Evolutionary conservation across 2,113 vertebrate species (phyloP).

Genomic region (Aspiorhynchus laticeps): DNA sequence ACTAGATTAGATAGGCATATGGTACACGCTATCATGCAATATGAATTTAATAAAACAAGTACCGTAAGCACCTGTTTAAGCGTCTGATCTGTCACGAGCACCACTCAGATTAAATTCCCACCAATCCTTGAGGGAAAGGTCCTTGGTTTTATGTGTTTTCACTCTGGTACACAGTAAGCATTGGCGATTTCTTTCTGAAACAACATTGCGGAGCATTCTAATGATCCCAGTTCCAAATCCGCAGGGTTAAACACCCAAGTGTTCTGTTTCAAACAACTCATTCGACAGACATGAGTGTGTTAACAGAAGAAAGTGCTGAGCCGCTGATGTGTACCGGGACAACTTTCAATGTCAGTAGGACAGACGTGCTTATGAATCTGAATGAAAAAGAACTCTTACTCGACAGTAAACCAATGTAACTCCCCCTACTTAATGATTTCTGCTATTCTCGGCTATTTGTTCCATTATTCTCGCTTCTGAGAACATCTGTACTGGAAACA

Average conservation of each 20-base stretch:
- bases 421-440: slow-evolving; percentile 24
- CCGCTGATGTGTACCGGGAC: slow-evolving; percentile 40
- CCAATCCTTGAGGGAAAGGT: background rate
- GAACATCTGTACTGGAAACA: slow-evolving; percentile 28
- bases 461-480: slow-evolving; percentile 28
- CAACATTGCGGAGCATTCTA: slow-evolving; percentile 4
- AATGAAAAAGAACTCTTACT: slow-evolving; percentile 44
- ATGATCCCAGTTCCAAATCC: background rate
- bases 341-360: slow-evolving; percentile 49
- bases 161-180: background rate
- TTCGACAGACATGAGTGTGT: slow-evolving; percentile 38
- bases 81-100: slow-evolving; percentile 1
- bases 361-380: slow-evolving; percentile 28
- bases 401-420: slow-evolving; percentile 41
- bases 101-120: background rate
- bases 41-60: slow-evolving; percentile 33
- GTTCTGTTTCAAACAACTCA: slow-evolving; percentile 15
- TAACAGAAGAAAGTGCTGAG: slow-evolving; percentile 37
- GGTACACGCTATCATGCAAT: background rate
- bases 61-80: background rate
- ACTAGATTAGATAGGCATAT: slow-evolving; percentile 17
- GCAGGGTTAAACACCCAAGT: slow-evolving; percentile 6
- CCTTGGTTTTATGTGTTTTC: background rate
- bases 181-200: background rate
- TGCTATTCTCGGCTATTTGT: background rate